A percentile compares a stretch with the other conserved stretches of the same genome.
Evolutionary conservation across 2,113 vertebrate species (phyloP).

Genomic region (Centrocercus urophasianus): DNA sequence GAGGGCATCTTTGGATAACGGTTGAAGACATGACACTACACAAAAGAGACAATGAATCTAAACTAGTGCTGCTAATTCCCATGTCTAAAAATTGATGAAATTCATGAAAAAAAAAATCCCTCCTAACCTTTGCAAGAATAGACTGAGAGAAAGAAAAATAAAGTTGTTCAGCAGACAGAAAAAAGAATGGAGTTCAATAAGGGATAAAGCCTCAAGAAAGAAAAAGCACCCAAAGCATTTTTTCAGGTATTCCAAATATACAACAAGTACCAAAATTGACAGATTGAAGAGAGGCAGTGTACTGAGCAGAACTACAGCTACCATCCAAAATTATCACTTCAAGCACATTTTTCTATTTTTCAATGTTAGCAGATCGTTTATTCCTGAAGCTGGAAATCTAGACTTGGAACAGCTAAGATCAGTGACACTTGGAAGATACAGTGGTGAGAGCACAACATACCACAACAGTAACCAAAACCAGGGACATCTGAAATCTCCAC

Average conservation of each 20-base stretch:
- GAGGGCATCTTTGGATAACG: slow-evolving; percentile 15
- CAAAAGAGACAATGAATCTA: slow-evolving; percentile 11
- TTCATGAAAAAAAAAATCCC: slow-evolving; percentile 26
- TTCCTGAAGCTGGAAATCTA: neutral
- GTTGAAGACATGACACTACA: slow-evolving; percentile 2
- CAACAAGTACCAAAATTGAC: neutral
- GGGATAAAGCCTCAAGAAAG: neutral
- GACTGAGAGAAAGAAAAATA: neutral
- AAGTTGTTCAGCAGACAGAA: neutral
- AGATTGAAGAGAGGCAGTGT: neutral
- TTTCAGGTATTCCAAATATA: neutral
- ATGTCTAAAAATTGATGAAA: neutral
- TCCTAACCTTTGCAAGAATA: neutral
- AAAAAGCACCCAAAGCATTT: slow-evolving; percentile 10
- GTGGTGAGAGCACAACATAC: neutral
- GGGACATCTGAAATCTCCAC: neutral
- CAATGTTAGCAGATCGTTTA: neutral
- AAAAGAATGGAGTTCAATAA: neutral
- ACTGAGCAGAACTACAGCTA: neutral
- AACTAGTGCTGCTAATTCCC: slow-evolving; percentile 15
- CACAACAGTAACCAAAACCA: neutral
- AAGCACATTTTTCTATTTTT: neutral
- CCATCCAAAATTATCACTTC: neutral
- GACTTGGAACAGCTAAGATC: neutral
- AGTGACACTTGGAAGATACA: neutral